Evolutionary conservation across 1,140 invertebrate genomes (phyloP), one percentile per base, ranked within the genome.

Genomic region (Pseudobourletiella spinata): DNA sequence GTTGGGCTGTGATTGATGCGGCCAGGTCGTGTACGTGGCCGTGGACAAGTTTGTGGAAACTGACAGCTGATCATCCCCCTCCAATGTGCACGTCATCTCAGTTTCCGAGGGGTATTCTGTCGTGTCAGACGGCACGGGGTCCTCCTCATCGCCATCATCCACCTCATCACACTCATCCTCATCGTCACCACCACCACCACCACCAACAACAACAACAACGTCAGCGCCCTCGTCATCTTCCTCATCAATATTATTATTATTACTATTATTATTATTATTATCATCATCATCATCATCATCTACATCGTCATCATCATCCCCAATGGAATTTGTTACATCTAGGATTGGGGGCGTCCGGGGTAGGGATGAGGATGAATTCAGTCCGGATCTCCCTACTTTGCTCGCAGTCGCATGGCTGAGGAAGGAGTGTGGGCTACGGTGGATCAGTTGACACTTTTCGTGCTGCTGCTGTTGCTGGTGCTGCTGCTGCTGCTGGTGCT

Each of bases 21-120:
- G 64, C 63, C 59, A 68, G 1, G 63, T 65, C 14, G 50, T 59
- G 54, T 64, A 68, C 1, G 67, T 66, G 2, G 60, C 62, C 3
- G 59, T 66, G 8, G 64, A 66, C 46, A 64, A 35, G 42, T 64
- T 61, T 18, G 68, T 61, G 2, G 64, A 63, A n/a, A 64, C 29
- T 4, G 65, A 67, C 30, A 57, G 39, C 20, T 58, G 59, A 51
- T 64, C 63, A 28, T 56, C 60, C 6, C 28, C 52, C 18, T 62
- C 50, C 42, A 58, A 2, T 8, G 57, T 66, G 35, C 62, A 64
- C 3, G 68, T 69, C 58, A 69, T 64, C 56, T 69, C 68, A 4
- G 68, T 69, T 42, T 63, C 64, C 3, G 64, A 64, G 1, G 68
- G 68, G 26, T 69, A 69, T 28, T 69, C 68, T 4, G 68, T 69